A percentile compares a stretch with the other conserved stretches of the same genome.
Evolutionary conservation across 2,797 vertebrate species (phyloP).

Genomic region (Squalus acanthias): DNA sequence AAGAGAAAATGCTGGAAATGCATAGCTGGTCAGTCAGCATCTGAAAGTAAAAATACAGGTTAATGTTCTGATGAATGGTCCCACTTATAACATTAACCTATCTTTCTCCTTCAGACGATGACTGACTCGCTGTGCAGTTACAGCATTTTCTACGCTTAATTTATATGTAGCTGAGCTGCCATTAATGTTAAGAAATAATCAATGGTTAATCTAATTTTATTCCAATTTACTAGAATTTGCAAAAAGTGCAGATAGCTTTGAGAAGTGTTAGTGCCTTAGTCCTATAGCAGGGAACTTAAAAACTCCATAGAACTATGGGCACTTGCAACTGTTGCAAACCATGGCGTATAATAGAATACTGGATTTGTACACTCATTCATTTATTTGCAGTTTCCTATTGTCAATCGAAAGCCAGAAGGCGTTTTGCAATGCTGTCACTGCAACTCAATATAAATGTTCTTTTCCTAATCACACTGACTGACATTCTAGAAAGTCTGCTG

Average conservation of each 20-base stretch:
- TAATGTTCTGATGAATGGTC: neutral
- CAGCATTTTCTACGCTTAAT: slow-evolving; percentile 21
- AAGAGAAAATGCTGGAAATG: neutral
- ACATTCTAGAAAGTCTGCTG: neutral
- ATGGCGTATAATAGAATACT: neutral
- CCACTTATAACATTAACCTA: neutral
- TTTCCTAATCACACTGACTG: slow-evolving; percentile 6
- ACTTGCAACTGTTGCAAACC: slow-evolving; percentile 10
- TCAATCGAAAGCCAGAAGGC: slow-evolving; percentile 7
- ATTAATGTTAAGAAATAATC: slow-evolving; percentile 11
- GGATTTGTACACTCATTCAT: neutral
- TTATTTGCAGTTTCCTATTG: neutral
- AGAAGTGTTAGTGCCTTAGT: slow-evolving; percentile 36
- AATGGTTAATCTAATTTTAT: slow-evolving; percentile 9
- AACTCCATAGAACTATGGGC: slow-evolving; percentile 18
- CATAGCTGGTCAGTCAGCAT: neutral
- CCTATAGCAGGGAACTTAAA: slow-evolving; percentile 24
- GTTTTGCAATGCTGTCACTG: slow-evolving; percentile 11
- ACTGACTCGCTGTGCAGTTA: neutral
- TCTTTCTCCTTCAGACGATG: neutral
- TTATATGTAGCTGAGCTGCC: slow-evolving; percentile 19
- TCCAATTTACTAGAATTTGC: slow-evolving; percentile 25
- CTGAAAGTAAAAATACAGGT: neutral
- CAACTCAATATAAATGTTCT: neutral
- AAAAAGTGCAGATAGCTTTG: neutral